A percentile compares a stretch with the other conserved stretches of the same genome.
These are phyloP conservation scores for Drosophila orena DNA, from an alignment of 1,140 invertebrate species.

Conservation along the genomic window DNA sequence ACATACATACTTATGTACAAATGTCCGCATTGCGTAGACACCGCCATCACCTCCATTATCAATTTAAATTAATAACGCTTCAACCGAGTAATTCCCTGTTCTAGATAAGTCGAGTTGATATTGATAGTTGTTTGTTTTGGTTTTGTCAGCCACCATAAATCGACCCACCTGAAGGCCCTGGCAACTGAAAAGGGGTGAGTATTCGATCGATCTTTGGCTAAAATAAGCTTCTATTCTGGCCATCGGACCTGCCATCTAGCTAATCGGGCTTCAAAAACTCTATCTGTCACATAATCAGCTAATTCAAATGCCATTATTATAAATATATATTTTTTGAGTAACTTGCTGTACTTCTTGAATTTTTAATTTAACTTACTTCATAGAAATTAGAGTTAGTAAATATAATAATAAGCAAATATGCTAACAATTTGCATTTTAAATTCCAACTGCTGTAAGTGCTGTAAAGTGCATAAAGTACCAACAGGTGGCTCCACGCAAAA, in stretches of 20 bases:
- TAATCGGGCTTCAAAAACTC: background rate
- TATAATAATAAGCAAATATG: too few species aligned
- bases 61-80: slow-evolving; percentile 78
- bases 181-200: slow-evolving; percentile 33
- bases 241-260: background rate
- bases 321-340: too few species aligned
- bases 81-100: slow-evolving; percentile 61
- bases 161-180: slow-evolving; percentile 27
- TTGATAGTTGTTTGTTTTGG: slow-evolving; percentile 59
- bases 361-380: too few species aligned
- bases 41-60: slow-evolving; percentile 54
- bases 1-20: slow-evolving; percentile 28
- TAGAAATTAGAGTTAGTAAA: too few species aligned
- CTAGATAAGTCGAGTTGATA: slow-evolving; percentile 62
- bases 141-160: slow-evolving; percentile 70
- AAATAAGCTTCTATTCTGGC: slow-evolving; percentile 21
- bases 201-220: slow-evolving; percentile 12
- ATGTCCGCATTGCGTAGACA: slow-evolving; percentile 43
- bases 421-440: background rate
- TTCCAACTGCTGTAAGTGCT: background rate
- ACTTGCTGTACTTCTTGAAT: too few species aligned
- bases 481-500: slow-evolving; percentile 2
- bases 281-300: too few species aligned
- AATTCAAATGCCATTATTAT: background rate
- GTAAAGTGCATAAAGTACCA: background rate